A percentile compares a stretch with the other conserved stretches of the same genome.
phyloP scores from a whole-genome alignment of 1,140 invertebrate species.

The Planococcus citri region DNA sequence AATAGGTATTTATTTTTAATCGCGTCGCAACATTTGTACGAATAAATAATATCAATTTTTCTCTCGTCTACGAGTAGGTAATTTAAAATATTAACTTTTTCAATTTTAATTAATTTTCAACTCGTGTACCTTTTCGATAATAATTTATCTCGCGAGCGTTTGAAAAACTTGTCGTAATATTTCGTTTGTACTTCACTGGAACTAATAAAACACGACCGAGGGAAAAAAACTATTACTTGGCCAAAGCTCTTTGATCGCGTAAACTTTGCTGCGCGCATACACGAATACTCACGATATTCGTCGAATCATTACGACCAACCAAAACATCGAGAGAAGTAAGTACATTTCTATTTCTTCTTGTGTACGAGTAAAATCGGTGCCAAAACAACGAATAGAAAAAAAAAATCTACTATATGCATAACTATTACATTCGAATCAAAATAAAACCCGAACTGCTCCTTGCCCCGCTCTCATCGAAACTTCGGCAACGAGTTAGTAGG shows the following conservation, averaged over 20 bases:
- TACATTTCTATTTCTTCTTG: not conserved
- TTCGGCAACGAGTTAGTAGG: not conserved
- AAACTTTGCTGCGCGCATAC: too few relatives aligned
- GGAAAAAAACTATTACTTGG: not conserved
- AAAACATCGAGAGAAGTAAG: too few relatives aligned
- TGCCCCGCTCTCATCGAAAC: not conserved
- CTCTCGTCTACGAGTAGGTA: too few relatives aligned
- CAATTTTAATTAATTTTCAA: too few relatives aligned
- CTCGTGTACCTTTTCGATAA: too few relatives aligned
- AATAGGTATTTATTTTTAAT: too few relatives aligned
- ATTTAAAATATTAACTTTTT: too few relatives aligned
- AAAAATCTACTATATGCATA: not conserved
- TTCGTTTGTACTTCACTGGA: too few relatives aligned
- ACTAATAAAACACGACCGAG: not conserved
- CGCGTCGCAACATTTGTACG: too few relatives aligned
- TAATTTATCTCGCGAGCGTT: too few relatives aligned
- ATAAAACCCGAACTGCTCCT: not conserved
- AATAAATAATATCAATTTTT: too few relatives aligned
- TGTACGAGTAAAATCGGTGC: not conserved
- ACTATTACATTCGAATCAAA: not conserved
- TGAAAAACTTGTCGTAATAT: too few relatives aligned
- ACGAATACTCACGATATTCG: not conserved
- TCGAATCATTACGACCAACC: not conserved
- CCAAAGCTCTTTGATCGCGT: slow-evolving; percentile 2
- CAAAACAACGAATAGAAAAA: not conserved